phyloP scores from a whole-genome alignment of 2,113 vertebrate genomes.

The Apodemus speciosus region DNA sequence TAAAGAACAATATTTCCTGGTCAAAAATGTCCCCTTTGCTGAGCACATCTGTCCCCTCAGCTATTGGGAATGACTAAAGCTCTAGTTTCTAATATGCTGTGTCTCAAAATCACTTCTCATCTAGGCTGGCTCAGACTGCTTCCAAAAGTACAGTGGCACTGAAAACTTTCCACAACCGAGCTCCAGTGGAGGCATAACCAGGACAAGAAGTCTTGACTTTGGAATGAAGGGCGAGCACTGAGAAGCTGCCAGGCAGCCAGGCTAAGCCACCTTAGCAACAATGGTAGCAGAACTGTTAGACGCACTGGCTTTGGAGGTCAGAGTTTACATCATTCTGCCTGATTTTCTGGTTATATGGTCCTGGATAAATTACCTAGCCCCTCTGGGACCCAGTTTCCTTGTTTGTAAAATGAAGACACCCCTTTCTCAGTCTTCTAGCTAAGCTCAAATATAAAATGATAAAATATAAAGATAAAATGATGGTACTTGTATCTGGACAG shows the following conservation, averaged over 20 bases:
- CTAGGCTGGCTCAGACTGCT: neutral
- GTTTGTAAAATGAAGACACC: constrained; percentile 11
- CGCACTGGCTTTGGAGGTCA: neutral
- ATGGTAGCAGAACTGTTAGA: neutral
- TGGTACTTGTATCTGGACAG: neutral
- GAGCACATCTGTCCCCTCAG: constrained; percentile 42
- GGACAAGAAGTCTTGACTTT: neutral
- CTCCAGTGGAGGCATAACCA: neutral
- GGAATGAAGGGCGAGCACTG: constrained; percentile 8
- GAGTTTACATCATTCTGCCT: constrained; percentile 9
- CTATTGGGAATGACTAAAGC: constrained; percentile 31
- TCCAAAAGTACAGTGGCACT: neutral
- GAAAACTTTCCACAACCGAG: neutral
- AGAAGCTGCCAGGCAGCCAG: neutral
- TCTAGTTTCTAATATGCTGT: constrained; percentile 30
- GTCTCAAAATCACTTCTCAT: neutral
- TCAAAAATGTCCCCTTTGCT: constrained; percentile 43
- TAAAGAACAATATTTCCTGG: constrained; percentile 48
- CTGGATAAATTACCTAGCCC: neutral
- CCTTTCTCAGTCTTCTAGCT: neutral
- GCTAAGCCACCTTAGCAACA: neutral
- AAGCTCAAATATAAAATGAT: neutral
- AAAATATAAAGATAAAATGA: neutral
- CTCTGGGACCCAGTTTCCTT: neutral
- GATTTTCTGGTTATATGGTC: neutral